Evolutionary conservation across 1,140 invertebrate species (phyloP).

Genomic region (Mesaphorura yosii): DNA sequence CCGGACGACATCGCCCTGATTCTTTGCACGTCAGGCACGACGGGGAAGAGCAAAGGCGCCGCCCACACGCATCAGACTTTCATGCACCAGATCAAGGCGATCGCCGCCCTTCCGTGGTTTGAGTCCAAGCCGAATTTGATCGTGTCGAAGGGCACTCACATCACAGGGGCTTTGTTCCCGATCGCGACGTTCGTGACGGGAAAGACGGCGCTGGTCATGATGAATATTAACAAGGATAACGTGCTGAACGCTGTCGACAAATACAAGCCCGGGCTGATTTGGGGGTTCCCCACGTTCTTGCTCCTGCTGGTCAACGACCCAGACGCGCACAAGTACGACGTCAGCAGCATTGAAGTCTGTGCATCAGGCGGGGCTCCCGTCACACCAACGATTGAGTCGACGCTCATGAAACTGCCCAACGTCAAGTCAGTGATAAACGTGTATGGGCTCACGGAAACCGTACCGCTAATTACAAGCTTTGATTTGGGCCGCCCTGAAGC

Average conservation of each 20-base stretch:
- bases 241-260: slow-evolving; percentile 22
- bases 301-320: slow-evolving; percentile 6
- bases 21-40: slow-evolving; percentile 25
- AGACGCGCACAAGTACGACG: slow-evolving; percentile 23
- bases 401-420: slow-evolving; percentile 16
- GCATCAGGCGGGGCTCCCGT: slow-evolving; percentile 19
- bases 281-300: slow-evolving; percentile 10
- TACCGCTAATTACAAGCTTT: slow-evolving; percentile 3
- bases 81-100: not conserved
- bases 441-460: slow-evolving; percentile 24
- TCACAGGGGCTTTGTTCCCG: slow-evolving; percentile 16
- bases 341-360: slow-evolving; percentile 17
- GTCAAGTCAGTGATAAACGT: slow-evolving; percentile 21
- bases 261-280: slow-evolving; percentile 17
- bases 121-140: slow-evolving; percentile 19
- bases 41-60: slow-evolving; percentile 23
- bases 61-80: slow-evolving; percentile 17
- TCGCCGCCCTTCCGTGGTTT: not conserved
- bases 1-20: slow-evolving; percentile 16
- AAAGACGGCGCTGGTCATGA: slow-evolving; percentile 11
- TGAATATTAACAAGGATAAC: slow-evolving; percentile 12
- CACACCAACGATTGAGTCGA: slow-evolving; percentile 18
- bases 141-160: slow-evolving; percentile 23
- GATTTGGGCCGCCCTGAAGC: not conserved
- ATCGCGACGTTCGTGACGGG: slow-evolving; percentile 6